Conservation (phyloP, 2,888 invertebrate species). For the Clunio marinus region DNA sequence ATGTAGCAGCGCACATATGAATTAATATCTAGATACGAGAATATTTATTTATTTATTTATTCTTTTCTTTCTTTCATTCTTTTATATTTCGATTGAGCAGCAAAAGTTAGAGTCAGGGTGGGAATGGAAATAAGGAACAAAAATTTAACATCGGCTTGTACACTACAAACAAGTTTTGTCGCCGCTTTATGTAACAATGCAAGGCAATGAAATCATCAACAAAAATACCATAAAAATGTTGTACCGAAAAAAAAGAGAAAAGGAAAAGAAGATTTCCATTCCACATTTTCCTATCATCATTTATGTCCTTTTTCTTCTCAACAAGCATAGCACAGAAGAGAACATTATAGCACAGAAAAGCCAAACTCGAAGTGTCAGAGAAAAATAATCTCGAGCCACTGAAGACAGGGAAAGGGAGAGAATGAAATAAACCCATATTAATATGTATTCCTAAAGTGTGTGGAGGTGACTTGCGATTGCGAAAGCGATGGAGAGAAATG, state of each 20-base stretch:
- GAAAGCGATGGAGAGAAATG: background rate
- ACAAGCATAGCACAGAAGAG: background rate
- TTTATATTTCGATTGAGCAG: background rate
- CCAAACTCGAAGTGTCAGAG: background rate
- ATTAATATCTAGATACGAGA: conserved; percentile 6
- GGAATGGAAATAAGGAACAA: too few relatives aligned
- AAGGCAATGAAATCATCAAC: conserved; percentile 25
- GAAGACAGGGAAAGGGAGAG: background rate
- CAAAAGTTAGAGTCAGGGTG: too few relatives aligned
- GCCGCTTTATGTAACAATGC: background rate
- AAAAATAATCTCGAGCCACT: conserved; percentile 2
- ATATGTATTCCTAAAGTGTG: conserved; percentile 19
- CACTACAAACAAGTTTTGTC: conserved; percentile 16
- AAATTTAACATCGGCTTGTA: too few relatives aligned
- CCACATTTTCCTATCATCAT: conserved; percentile 1
- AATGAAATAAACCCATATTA: conserved; percentile 18
- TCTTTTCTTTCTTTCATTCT: background rate
- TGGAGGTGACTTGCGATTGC: too few relatives aligned
- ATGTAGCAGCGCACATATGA: conserved; percentile 17
- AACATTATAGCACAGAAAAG: too few relatives aligned
- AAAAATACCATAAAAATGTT: background rate
- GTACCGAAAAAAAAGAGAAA: background rate
- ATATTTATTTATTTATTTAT: conserved; percentile 17
- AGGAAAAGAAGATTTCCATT: background rate
- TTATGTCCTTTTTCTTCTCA: conserved; percentile 10